A percentile compares a stretch with the other conserved stretches of the same genome.
Conservation (phyloP, 2,113 vertebrate species). For the Osmerus eperlanus region DNA sequence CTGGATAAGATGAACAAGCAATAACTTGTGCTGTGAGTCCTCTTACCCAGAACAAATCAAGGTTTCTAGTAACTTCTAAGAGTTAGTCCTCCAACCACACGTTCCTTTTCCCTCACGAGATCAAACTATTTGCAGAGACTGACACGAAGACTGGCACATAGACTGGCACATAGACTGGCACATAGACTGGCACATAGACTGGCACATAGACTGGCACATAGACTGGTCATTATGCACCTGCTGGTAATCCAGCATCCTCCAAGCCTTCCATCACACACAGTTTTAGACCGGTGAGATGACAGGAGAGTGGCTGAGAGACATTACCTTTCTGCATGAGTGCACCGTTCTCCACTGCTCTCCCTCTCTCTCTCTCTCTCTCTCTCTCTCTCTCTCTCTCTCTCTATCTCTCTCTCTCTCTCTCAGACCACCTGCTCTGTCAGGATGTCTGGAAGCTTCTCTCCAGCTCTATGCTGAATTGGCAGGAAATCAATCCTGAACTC, state of each 20-base stretch:
- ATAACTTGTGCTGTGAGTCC: no score
- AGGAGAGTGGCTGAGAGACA: constrained; percentile 2
- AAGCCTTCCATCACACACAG: constrained; percentile 13
- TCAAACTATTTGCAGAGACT: no score
- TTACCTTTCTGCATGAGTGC: no score
- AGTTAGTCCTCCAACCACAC: no score
- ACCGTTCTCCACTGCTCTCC: neutral
- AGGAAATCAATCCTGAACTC: constrained; percentile 64
- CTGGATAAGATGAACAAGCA: no score
- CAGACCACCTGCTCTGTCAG: constrained; percentile 53
- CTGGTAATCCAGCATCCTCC: constrained; percentile 3
- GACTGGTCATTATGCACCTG: neutral
- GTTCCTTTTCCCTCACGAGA: no score
- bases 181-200: neutral
- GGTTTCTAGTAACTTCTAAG: no score
- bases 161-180: neutral
- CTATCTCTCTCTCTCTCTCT: neutral
- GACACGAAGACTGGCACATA: neutral
- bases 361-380: neutral
- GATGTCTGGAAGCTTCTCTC: constrained; percentile 42
- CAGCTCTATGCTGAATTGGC: constrained; percentile 54
- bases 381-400: no score
- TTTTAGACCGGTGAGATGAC: constrained; percentile 15
- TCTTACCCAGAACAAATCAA: no score
- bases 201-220: neutral